Percentiles rank a stretch among this genome's conserved stretches.
phyloP scores from a whole-genome alignment of 2,888 invertebrate species.

The Bombylius major region DNA sequence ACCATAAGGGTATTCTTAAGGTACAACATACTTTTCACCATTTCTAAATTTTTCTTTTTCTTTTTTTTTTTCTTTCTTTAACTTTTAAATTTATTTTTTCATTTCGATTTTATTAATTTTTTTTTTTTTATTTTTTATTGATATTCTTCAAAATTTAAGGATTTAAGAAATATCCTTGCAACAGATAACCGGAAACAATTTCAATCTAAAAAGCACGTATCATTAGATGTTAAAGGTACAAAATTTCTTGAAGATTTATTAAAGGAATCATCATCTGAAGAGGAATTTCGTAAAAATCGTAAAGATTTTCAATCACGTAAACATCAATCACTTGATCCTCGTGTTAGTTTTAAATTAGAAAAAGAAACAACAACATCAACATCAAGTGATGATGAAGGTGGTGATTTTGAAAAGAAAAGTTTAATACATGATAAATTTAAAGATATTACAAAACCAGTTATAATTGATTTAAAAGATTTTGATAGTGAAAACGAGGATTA shows the following conservation, averaged over 20 bases:
- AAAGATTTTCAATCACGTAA: conserved; percentile 36
- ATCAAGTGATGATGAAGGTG: conserved; percentile 34
- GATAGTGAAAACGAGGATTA: conserved; percentile 40
- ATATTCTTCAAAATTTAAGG: conserved; percentile 16
- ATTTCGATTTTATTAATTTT: not conserved
- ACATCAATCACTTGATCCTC: conserved; percentile 36
- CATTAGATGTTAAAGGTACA: conserved; percentile 34
- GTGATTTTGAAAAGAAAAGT: conserved; percentile 33
- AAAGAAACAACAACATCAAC: conserved; percentile 30
- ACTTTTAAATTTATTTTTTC: not conserved
- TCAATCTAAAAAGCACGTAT: conserved; percentile 37
- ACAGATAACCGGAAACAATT: conserved; percentile 34
- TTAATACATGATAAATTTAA: conserved; percentile 32
- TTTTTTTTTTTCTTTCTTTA: too few species aligned
- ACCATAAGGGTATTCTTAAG: conserved; percentile 36
- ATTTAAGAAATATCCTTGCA: conserved; percentile 31
- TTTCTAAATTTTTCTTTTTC: not conserved
- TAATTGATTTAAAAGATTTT: conserved; percentile 32
- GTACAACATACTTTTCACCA: conserved; percentile 12
- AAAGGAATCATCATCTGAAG: conserved; percentile 35
- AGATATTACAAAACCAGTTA: conserved; percentile 36
- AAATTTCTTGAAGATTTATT: conserved; percentile 33
- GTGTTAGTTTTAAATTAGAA: conserved; percentile 36
- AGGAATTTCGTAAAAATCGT: conserved; percentile 33
- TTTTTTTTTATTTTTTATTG: not conserved